Percentiles rank a stretch among this genome's conserved stretches.
Evolutionary conservation across 2,797 vertebrate genomes (phyloP).

Genomic region (Pelochelys cantorii): DNA sequence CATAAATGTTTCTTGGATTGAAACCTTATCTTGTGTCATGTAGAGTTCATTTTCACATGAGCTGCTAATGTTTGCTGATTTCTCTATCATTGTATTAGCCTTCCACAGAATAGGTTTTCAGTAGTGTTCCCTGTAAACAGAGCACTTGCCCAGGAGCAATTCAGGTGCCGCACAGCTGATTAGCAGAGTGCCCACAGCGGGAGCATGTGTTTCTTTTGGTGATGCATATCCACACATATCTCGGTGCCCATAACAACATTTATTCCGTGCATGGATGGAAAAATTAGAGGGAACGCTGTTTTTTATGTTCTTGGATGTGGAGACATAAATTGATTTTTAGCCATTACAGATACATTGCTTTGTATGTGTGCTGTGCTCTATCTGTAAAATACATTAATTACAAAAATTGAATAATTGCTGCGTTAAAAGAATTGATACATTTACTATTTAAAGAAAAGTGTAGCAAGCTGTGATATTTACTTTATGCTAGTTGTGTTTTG

Average conservation of each 20-base stretch:
- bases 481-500: neutral
- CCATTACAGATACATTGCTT: conserved; percentile 37
- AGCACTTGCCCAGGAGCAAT: no score
- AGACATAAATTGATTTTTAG: conserved; percentile 61
- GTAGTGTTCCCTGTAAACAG: no score
- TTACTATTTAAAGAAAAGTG: conserved; percentile 14
- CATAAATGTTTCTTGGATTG: conserved; percentile 1
- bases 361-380: conserved; percentile 17
- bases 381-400: conserved; percentile 54
- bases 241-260: no score
- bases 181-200: no score
- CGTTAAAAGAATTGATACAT: conserved; percentile 40
- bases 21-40: neutral
- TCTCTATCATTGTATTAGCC: conserved; percentile 11
- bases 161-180: no score
- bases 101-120: conserved; percentile 15
- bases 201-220: no score
- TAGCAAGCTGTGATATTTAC: conserved; percentile 9
- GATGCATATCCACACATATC: no score
- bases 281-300: no score
- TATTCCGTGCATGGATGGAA: no score
- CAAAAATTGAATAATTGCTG: conserved; percentile 50
- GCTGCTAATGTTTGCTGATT: neutral
- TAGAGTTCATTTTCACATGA: neutral
- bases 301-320: conserved; percentile 4